Percentiles rank a stretch among this genome's conserved stretches.
Conservation (phyloP, 1,140 invertebrate species). For the Uloborus diversus region DNA sequence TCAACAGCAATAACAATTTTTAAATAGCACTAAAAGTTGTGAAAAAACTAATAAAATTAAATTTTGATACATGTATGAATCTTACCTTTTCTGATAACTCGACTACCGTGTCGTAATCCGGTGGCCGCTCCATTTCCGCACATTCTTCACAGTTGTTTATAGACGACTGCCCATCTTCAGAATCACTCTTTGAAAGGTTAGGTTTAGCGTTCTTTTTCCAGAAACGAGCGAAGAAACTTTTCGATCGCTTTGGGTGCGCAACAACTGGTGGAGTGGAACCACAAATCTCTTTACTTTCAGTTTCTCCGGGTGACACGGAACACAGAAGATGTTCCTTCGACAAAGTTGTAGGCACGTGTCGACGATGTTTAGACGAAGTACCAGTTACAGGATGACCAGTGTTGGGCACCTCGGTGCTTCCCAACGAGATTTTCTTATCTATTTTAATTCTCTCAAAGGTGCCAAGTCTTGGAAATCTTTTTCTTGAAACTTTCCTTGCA, state of each 20-base stretch:
- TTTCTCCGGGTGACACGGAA: neutral
- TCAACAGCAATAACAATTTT: too few species aligned
- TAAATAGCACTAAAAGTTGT: too few species aligned
- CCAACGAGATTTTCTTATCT: neutral
- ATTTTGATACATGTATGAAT: too few species aligned
- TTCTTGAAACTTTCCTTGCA: slow-evolving; percentile 3
- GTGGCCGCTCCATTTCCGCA: neutral
- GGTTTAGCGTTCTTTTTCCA: slow-evolving; percentile 1
- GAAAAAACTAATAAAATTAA: too few species aligned
- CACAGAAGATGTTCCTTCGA: slow-evolving; percentile 15
- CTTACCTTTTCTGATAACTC: too few species aligned
- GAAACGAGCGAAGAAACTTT: slow-evolving; percentile 5
- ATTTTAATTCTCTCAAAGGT: slow-evolving; percentile 43
- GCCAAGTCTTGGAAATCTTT: slow-evolving; percentile 22
- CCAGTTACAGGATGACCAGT: neutral
- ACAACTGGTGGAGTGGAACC: too few species aligned
- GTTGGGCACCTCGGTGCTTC: neutral
- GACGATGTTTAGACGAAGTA: slow-evolving; percentile 4
- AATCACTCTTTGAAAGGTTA: too few species aligned
- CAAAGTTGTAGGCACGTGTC: slow-evolving; percentile 9
- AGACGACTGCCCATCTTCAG: too few species aligned
- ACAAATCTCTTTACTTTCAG: neutral
- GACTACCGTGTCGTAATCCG: too few species aligned
- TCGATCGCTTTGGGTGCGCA: neutral
- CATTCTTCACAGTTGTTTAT: neutral